Base-by-base conservation (phyloP, 2,888 invertebrate species). In the Oxyteleia sp. region DNA sequence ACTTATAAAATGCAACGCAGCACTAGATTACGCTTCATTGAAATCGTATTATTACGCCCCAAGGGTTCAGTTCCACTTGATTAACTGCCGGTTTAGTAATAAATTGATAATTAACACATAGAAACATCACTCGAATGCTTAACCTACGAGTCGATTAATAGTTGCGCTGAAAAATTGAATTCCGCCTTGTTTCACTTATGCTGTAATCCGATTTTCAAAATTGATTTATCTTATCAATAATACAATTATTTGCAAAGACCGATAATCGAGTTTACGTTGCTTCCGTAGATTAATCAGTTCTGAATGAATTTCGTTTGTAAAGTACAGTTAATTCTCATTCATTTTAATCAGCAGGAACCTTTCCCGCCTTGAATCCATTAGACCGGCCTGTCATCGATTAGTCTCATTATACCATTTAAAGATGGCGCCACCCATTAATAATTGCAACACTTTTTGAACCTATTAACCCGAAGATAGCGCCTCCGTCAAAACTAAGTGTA, bases 11-110 rank as follows among this genome's bases (percentile, higher is more conserved):
- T 63, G 55, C 38, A 47, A n/a, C 20, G 51, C 43, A 29, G 49
- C 38, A 51, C 74, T 74, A 66, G 64, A 68, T 81, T 81, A 68
- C 68, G 80, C 55, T 74, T 68, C 74, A 74, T 68, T 81, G 68
- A 74, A 74, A 68, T 81, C 68, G 63, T 68, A 68, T 68, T 64
- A 80, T 80, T 63, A 63, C 45, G 61, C 53, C 66, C 72, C 66
- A 16, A 72, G 61, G 61, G 53, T 64, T 71, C 43, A 32, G 55
- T 72, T 68, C 35, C 57, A 41, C 59, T 80, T 68, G 72, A 80
- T 66, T 80, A 80, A 74, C 29, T 61, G 26, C 45, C 45, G 72
- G 55, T 74, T 81, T 59, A 55, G 45, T 69, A 66, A 69, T 74
- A 74, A 68, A 74, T 68, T 72, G 61, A 72, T 59, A 80, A 72